Conservation (phyloP, 2,113 vertebrate genomes). For the Rostratula benghalensis region DNA sequence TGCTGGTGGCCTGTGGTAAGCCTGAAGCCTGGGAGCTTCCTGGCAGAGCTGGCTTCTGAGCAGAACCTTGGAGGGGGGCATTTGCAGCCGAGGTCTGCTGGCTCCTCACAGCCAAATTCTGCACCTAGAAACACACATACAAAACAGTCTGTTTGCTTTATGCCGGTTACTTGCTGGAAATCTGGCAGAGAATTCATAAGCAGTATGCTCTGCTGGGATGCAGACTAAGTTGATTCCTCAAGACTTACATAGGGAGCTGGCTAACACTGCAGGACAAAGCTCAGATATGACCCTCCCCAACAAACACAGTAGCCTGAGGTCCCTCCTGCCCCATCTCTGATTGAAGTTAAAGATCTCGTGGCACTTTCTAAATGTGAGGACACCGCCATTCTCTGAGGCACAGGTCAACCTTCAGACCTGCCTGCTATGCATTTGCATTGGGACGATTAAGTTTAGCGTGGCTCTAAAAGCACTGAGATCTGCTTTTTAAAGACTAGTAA, state of each 20-base stretch:
- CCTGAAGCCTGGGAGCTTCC: slow-evolving; percentile 73
- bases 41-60: slow-evolving; percentile 74
- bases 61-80: slow-evolving; percentile 70
- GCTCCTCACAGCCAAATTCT: slow-evolving; percentile 81
- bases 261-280: not conserved
- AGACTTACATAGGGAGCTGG: not conserved
- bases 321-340: not conserved
- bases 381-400: not conserved
- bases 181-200: not conserved
- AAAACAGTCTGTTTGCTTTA: not conserved
- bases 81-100: slow-evolving; percentile 75
- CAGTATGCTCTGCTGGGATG: not conserved
- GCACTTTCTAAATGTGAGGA: not conserved
- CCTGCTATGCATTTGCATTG: not conserved
- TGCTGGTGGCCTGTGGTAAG: slow-evolving; percentile 65
- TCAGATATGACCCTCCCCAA: not conserved
- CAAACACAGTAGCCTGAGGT: not conserved
- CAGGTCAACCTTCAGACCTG: not conserved
- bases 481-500: not conserved
- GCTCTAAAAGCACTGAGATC: not conserved
- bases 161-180: accelerated
- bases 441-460: not conserved
- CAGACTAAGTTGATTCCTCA: not conserved
- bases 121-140: slow-evolving; percentile 72
- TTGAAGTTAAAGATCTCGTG: slow-evolving; percentile 33